Percentiles rank a stretch among this genome's conserved stretches.
Evolutionary conservation across 2,888 invertebrate genomes (phyloP).

Genomic region (Pseudococcus jackbeardsleyi): DNA sequence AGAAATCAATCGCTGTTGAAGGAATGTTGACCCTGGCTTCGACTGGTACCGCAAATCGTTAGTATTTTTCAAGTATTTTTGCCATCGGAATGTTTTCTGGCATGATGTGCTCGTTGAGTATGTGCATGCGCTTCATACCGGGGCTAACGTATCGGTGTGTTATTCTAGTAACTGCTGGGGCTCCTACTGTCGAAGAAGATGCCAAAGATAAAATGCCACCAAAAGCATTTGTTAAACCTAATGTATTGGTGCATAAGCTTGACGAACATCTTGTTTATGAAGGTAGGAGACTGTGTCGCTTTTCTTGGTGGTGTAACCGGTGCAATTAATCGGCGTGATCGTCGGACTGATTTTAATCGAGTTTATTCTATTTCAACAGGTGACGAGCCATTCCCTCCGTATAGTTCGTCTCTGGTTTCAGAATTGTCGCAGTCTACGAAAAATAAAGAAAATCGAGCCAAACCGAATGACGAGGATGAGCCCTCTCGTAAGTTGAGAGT

Average conservation of each 20-base stretch:
- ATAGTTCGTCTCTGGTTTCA: constrained; percentile 73
- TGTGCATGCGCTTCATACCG: background rate
- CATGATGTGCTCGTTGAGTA: background rate
- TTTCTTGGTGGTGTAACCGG: background rate
- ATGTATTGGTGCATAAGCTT: constrained; percentile 95
- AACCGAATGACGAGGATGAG: constrained; percentile 76
- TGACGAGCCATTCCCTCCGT: constrained; percentile 90
- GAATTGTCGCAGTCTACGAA: constrained; percentile 69
- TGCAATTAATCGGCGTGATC: background rate
- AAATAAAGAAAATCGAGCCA: constrained; percentile 70
- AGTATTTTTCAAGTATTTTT: background rate
- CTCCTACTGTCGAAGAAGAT: constrained; percentile 65
- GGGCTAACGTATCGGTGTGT: constrained; percentile 19
- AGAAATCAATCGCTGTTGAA: constrained; percentile 30
- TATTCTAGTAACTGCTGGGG: constrained; percentile 15
- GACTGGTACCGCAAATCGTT: background rate
- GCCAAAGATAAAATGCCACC: constrained; percentile 68
- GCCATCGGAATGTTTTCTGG: background rate
- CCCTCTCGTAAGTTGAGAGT: constrained; percentile 76
- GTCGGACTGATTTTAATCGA: no score
- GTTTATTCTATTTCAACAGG: constrained; percentile 70
- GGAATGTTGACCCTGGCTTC: constrained; percentile 33
- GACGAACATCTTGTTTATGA: constrained; percentile 98
- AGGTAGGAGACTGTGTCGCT: constrained; percentile 71
- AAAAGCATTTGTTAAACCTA: constrained; percentile 86